Evolutionary conservation across 2,797 vertebrate genomes (phyloP), one percentile per base, ranked within the genome.

Genomic region (Sebastes jordani): DNA sequence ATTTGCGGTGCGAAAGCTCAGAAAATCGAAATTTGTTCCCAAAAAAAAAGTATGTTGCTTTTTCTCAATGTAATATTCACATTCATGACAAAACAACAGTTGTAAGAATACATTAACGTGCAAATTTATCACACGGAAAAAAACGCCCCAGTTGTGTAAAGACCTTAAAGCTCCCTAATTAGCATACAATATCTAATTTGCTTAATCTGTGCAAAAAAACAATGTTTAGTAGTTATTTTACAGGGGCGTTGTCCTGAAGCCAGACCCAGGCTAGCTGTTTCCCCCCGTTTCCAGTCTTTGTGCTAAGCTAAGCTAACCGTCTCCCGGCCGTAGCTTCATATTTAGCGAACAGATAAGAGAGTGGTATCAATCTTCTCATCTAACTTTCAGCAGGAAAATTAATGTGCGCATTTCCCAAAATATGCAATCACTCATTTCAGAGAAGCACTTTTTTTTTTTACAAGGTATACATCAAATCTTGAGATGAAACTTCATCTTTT

Each of bases 141-240:
- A 38, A 2, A 38, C 0, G 1, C 11, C 11, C 36, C 36, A 38
- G 5, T 3, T 38, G 11, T 38, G 11, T 38, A 38, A 38, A 14
- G 5, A 0, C 36, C 5, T 38, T 38, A 0, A 38, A 38, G 5
- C 0, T 38, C 38, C 6, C 13, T 46, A 46, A 46, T 36, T 14
- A 23, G 6, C 13, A 16, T 11, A 0, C n/a, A 18, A 0, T 42
- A 20, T 58, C 4, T 23, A 4, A 32, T 71, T 71, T 25, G 49
- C 4, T 55, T 20, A 58, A 46, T 23, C 11, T 29, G 23, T 56
- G 23, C 11, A 75, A 42, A 30, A 18, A 13, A 2, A 29, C 2
- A 58, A 27, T 0, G 0, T 8, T 23, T 11, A 22, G 36, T 25
- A 1, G 54, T 14, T 0, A 59, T 36, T 76, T 69, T 42, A 42